Percentiles rank a stretch among this genome's conserved stretches.
phyloP scores from a whole-genome alignment of 35 echinoderm and acorn worm genomes.

The Ophioderma brevispina region DNA sequence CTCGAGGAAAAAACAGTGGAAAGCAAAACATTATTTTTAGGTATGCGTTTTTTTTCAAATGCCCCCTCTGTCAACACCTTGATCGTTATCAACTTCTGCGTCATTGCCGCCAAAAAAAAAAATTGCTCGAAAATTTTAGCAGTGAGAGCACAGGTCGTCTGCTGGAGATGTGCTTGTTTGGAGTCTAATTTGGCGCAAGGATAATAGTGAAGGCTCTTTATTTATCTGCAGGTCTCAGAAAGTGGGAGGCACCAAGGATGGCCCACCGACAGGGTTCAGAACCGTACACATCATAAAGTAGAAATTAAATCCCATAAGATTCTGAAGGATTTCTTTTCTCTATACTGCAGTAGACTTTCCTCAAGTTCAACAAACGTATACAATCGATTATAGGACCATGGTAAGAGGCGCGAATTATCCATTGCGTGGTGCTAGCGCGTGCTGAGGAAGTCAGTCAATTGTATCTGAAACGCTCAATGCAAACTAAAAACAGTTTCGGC shows the following conservation, averaged over 20 bases:
- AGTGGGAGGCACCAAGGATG: not conserved
- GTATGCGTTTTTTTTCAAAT: not conserved
- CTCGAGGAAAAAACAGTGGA: not conserved
- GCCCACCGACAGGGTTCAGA: not conserved
- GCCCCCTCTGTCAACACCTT: not conserved
- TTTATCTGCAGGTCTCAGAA: slow-evolving; percentile 30
- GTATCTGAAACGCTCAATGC: too few relatives aligned
- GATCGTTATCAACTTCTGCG: not conserved
- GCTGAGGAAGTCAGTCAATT: not conserved
- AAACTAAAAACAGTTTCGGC: too few relatives aligned
- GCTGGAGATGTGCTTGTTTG: slow-evolving; percentile 47
- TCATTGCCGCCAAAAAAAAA: slow-evolving; percentile 35
- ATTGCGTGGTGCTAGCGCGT: not conserved
- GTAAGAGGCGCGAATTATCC: not conserved
- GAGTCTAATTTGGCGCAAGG: slow-evolving; percentile 30
- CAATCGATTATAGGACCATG: not conserved
- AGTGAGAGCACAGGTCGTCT: not conserved
- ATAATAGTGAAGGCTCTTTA: slow-evolving; percentile 23
- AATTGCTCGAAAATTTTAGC: slow-evolving; percentile 15
- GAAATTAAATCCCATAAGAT: not conserved
- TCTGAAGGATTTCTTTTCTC: not conserved
- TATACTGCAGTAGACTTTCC: not conserved
- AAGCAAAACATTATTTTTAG: not conserved
- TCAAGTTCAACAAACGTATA: too few relatives aligned
- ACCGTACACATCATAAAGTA: not conserved